Percentiles rank a stretch among this genome's conserved stretches.
These are phyloP conservation scores for Carcharodon carcharias DNA, from an alignment of 2,797 vertebrate species.

Conservation along the genomic window DNA sequence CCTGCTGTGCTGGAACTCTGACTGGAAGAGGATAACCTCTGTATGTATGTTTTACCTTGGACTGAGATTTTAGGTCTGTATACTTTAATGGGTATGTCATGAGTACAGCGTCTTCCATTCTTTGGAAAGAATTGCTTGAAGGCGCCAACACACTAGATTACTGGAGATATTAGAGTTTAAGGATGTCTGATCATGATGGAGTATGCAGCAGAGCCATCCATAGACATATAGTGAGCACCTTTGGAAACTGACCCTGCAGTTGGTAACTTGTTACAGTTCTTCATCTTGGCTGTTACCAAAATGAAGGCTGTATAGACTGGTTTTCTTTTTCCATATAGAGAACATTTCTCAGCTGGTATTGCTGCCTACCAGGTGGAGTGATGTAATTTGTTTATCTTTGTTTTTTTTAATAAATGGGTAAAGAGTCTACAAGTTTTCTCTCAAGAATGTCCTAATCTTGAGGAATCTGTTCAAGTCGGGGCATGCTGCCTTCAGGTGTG, in stretches of 20 bases:
- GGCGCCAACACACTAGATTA: not conserved
- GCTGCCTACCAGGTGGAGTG: not conserved
- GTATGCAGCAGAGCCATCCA: not conserved
- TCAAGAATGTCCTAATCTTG: not conserved
- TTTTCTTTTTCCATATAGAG: not conserved
- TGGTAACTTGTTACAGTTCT: not conserved
- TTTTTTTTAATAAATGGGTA: not conserved
- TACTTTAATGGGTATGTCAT: not conserved
- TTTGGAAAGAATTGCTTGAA: not conserved
- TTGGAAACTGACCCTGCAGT: not conserved
- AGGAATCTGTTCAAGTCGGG: not conserved
- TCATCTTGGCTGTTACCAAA: not conserved
- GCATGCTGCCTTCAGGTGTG: not conserved
- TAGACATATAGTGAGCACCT: no score
- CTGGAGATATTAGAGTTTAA: not conserved
- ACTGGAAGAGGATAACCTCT: not conserved
- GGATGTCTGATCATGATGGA: not conserved
- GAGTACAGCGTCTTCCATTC: not conserved
- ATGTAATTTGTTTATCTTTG: not conserved
- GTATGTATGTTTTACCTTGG: not conserved
- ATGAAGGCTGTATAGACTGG: not conserved
- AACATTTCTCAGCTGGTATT: not conserved
- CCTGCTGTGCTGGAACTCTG: not conserved
- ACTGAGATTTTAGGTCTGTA: not conserved
- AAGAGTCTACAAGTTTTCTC: not conserved